A percentile compares a stretch with the other conserved stretches of the same genome.
Conservation (phyloP, 2,888 invertebrate genomes). For the Dicranocentrus wangi region DNA sequence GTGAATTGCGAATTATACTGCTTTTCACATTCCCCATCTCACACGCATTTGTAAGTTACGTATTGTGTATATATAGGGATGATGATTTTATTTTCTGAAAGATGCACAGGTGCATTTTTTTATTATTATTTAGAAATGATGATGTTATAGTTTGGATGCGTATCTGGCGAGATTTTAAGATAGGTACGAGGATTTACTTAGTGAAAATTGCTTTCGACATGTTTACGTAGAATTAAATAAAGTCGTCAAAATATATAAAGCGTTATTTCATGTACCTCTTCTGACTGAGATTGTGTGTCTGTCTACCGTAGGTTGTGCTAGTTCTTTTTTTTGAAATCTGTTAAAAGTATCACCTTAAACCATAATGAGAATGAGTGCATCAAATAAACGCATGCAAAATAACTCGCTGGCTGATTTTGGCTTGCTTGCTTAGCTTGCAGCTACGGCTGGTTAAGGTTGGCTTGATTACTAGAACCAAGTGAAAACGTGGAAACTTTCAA, state of each 20-base stretch:
- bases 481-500: constrained; percentile 45
- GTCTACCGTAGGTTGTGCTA: not conserved
- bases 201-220: not conserved
- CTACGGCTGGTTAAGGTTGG: constrained; percentile 22
- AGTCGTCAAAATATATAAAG: not conserved
- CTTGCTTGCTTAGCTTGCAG: constrained; percentile 10
- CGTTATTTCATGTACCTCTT: not conserved
- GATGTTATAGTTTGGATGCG: too few species aligned
- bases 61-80: too few species aligned
- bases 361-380: constrained; percentile 23
- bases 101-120: too few species aligned
- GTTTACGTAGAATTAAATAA: not conserved
- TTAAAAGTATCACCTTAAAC: constrained; percentile 22
- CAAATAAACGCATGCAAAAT: constrained; percentile 8
- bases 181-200: too few species aligned
- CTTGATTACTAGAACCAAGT: constrained; percentile 30
- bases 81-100: too few species aligned
- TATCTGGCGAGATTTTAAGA: too few species aligned
- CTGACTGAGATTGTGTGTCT: not conserved
- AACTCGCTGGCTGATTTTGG: too few species aligned
- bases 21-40: too few species aligned
- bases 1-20: too few species aligned
- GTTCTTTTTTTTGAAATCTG: constrained; percentile 11
- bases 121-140: too few species aligned
- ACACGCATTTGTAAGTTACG: too few species aligned